Base-by-base conservation (phyloP, 2,113 vertebrate genomes). In the Heterocephalus glaber region DNA sequence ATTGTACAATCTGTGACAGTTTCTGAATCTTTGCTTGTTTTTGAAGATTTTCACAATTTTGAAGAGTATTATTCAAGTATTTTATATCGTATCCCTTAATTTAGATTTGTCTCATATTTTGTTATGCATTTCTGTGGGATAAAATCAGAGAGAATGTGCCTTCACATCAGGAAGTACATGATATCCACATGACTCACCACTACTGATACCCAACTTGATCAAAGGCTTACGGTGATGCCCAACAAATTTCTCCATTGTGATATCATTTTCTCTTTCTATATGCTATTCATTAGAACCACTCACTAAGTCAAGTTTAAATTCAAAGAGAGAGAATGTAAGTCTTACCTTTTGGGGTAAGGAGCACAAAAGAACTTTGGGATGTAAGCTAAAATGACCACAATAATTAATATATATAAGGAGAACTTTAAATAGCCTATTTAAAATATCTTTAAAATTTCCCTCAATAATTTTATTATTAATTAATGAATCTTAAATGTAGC, bases 11-110 rank as follows among this genome's bases (percentile, higher is more conserved):
- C 35, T 70, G 30, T 76, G 60, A 85, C 9, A 24, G 3, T 58
- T 54, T 58, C n/a, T 89, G 70, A 87, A 95, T 86, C 11, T 83
- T 86, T 86, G 41, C 74, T 63, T 92, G 30, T 74, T 85, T 91
- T 88, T 74, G 14, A 66, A 61, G 41, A 80, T 4, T 74, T 35
- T 12, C 54, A 26, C 14, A 72, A 54, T 68, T 93, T 76, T 10
- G 2, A 86, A 94, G 16, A 58, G 17, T 33, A 28, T 3, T n/a
- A 4, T 63, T 52, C 14, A 60, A 35, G 17, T 70, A 47, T 81
- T 81, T 95, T 89, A 24, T 30, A 80, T 63, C 58, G 28, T 74
- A 33, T 11, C 0, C 68, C 16, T 88, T n/a, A 30, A 0, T 74
- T 49, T 72, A 74, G 13, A 19, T 68, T 79, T 79, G 24, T 52